Base-by-base conservation (phyloP, 2,888 invertebrate species). In the Drosophila tanythrix region DNA sequence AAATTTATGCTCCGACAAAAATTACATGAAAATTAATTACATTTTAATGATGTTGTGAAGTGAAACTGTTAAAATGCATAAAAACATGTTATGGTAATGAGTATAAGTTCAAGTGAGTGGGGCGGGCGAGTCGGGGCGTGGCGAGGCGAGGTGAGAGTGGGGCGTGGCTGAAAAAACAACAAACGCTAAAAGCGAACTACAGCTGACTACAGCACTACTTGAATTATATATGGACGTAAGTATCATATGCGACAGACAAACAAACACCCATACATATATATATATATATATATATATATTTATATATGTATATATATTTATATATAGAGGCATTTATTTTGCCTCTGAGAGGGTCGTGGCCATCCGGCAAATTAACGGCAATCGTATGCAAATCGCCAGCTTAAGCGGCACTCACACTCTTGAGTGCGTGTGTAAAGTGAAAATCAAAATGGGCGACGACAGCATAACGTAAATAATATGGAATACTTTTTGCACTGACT, bases 1-100 rank as follows among this genome's bases (percentile, higher is more conserved):
- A 92, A 92, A 92, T 92, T 90, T 92, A 90, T 91, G 91, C 90
- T 92, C 91, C 92, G 91, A 92, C 91, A 92, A 92, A 92, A 92
- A 91, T 91, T 91, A 83, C 74, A 81, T 83, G 91, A 91, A 91
- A 90, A 90, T 90, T 85, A 81, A 81, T 88, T 82, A 85, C 82
- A 86, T 79, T 86, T 89, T 79, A 89, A 86, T 89, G 85, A 86
- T 83, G 82, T 74, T 71, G 75, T 71, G 74, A 71, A 66, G 78
- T 77, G 73, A 74, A 69, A 75, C 70, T 81, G 76, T 78, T 83
- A 52, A 78, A 81, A 71, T 74, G 71, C 70, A 77, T 57, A 71
- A 81, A 67, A 81, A 77, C 79, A 76, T 79, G 76, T 79, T 79
- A 79, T 79, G 78, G 59, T 58, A 79, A 78, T 76, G 80, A 79